Base-by-base conservation (phyloP, 2,888 invertebrate species). In the Griposia aprilina region DNA sequence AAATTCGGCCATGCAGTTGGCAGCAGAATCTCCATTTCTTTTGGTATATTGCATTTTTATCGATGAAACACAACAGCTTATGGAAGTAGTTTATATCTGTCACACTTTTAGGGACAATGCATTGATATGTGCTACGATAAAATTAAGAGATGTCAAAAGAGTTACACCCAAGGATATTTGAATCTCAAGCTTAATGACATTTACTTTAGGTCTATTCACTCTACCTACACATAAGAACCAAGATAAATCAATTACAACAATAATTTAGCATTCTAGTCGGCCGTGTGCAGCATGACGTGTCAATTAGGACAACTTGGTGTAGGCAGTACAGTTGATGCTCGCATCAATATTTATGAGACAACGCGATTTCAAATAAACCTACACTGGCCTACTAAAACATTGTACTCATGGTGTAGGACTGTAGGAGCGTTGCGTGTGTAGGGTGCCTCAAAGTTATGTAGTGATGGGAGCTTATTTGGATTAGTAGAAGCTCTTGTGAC, bases 291-390 rank as follows among this genome's bases (percentile, higher is more conserved):
- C 65, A 85, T 87, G 78, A 85, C 75, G 76, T 79, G 85, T 84
- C 84, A 85, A 87, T 88, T 84, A 84, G 74, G 70, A 70, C 85
- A 69, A 48, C 72, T 78, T 82, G 77, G 78, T 84, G 87, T 85
- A 77, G 84, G 80, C 68, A 74, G 82, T 15, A 48, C 59, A 26
- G 73, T 74, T 78, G 83, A 84, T 78, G 78, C 74, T n/a, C 59
- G n/a, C 89, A 88, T 88, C 82, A 77, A 88, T 88, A 88, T 89
- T 86, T 76, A 88, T 89, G 89, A 86, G 71, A 70, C 66, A 55
- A 48, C 52, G 15, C 83, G 72, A 79, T 84, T 85, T 75, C 72
- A 75, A 88, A 76, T 76, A 80, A 85, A 70, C 84, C 86, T 80
- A 85, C 88, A 80, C 77, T 74, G 80, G 63, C 82, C 79, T 86